Conservation (phyloP, 2,113 vertebrate species). For the Potamarius usumacintae region DNA sequence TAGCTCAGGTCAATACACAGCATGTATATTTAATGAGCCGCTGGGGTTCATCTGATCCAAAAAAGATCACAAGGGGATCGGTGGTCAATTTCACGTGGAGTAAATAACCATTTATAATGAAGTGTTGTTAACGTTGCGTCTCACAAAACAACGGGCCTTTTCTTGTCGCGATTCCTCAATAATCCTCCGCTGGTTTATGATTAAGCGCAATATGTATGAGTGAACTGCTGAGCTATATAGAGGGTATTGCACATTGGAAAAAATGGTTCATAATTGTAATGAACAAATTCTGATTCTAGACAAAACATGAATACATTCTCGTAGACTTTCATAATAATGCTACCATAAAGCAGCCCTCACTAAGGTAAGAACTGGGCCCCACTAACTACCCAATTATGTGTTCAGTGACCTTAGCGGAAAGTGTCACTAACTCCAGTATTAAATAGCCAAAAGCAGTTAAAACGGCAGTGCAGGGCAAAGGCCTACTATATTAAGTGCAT, state of each 20-base stretch:
- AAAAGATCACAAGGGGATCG: conserved; percentile 50
- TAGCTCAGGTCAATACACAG: conserved; percentile 59
- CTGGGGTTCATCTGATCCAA: conserved; percentile 52
- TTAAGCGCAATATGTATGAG: background rate
- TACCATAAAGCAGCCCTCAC: conserved; percentile 13
- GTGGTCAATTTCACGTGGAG: conserved; percentile 51
- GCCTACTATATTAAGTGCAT: conserved; percentile 49
- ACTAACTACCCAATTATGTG: conserved; percentile 55
- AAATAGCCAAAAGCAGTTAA: conserved; percentile 47
- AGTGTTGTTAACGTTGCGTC: conserved; percentile 45
- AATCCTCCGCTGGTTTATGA: conserved; percentile 1
- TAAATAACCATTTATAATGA: conserved; percentile 54
- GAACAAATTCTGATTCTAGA: background rate
- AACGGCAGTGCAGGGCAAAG: conserved; percentile 35
- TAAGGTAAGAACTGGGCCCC: conserved; percentile 37
- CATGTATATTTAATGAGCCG: conserved; percentile 57
- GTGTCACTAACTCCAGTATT: conserved; percentile 51
- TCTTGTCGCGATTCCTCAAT: background rate
- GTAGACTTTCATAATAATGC: background rate
- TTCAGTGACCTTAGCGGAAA: conserved; percentile 52
- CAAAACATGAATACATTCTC: background rate
- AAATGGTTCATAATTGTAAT: background rate
- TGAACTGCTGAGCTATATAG: background rate
- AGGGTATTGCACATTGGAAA: background rate
- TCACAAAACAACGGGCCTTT: conserved; percentile 37